Conservation (phyloP, 2,797 vertebrate genomes). For the Manis pentadactyla region DNA sequence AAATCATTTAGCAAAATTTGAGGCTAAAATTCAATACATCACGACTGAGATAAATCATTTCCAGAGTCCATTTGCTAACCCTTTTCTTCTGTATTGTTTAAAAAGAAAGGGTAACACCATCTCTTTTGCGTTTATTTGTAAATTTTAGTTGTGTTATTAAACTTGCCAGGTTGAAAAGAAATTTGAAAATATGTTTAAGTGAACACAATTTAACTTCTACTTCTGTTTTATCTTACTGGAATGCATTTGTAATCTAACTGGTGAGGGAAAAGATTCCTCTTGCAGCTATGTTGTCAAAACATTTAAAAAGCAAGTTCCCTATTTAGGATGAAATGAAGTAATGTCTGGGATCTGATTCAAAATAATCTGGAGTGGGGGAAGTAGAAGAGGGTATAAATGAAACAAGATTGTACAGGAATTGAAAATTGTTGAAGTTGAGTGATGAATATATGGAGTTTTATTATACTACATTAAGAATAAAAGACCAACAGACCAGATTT, state of each 20-base stretch:
- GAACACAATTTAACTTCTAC: neutral
- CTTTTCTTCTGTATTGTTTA: neutral
- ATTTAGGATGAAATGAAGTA: conserved; percentile 57
- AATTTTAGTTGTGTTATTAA: conserved; percentile 21
- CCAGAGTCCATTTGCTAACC: neutral
- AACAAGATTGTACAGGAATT: neutral
- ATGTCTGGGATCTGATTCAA: conserved; percentile 66
- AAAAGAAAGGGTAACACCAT: neutral
- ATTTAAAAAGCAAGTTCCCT: conserved; percentile 42
- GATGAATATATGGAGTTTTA: neutral
- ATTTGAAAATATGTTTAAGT: neutral
- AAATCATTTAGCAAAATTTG: neutral
- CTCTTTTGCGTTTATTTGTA: neutral
- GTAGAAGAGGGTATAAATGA: neutral
- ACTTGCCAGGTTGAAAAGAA: neutral
- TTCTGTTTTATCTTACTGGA: conserved; percentile 47
- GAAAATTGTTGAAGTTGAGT: neutral
- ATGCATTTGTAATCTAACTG: conserved; percentile 17
- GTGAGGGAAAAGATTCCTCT: conserved; percentile 30
- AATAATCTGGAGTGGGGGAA: neutral
- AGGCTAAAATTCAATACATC: neutral
- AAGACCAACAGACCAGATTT: neutral
- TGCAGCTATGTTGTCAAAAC: conserved; percentile 42
- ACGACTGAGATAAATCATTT: neutral
- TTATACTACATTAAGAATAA: neutral